These are phyloP conservation scores for Channa argus DNA, from an alignment of 2,113 vertebrate species.

Conservation along the genomic window DNA sequence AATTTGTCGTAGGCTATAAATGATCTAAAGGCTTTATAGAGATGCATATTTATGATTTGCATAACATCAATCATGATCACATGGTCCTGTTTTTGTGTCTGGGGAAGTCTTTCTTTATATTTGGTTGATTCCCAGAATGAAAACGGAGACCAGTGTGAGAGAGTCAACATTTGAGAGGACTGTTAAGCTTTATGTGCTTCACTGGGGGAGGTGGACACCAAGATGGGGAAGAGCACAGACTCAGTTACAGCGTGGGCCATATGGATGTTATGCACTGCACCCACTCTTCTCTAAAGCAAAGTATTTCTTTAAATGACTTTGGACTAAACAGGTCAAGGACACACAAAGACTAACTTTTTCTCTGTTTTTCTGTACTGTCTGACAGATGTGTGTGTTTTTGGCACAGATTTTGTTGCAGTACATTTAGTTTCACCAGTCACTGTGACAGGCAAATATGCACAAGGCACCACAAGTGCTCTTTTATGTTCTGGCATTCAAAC, in stretches of 20 bases:
- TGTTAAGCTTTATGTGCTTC: constrained; percentile 52
- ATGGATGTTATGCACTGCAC: constrained; percentile 66
- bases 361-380: constrained; percentile 29
- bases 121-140: constrained; percentile 49
- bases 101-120: constrained; percentile 29
- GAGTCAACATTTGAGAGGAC: constrained; percentile 23
- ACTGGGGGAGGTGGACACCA: constrained; percentile 45
- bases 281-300: constrained; percentile 42
- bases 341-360: constrained; percentile 25
- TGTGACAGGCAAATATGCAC: constrained; percentile 50
- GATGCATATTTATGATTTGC: constrained; percentile 47
- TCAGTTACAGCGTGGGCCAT: constrained; percentile 48
- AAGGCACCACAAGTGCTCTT: constrained; percentile 30
- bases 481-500: constrained; percentile 53
- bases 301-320: constrained; percentile 52
- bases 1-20: constrained; percentile 62
- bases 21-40: constrained; percentile 51
- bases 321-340: constrained; percentile 18
- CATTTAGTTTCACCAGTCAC: constrained; percentile 63
- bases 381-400: constrained; percentile 57
- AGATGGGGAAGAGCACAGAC: constrained; percentile 33
- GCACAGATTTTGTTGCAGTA: constrained; percentile 51
- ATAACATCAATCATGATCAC: constrained; percentile 52
- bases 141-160: constrained; percentile 14
- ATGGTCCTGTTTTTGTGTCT: constrained; percentile 30